Evolutionary conservation across 2,113 vertebrate genomes (phyloP), one percentile per base, ranked within the genome.

Genomic region (Notarius lentiginosus): DNA sequence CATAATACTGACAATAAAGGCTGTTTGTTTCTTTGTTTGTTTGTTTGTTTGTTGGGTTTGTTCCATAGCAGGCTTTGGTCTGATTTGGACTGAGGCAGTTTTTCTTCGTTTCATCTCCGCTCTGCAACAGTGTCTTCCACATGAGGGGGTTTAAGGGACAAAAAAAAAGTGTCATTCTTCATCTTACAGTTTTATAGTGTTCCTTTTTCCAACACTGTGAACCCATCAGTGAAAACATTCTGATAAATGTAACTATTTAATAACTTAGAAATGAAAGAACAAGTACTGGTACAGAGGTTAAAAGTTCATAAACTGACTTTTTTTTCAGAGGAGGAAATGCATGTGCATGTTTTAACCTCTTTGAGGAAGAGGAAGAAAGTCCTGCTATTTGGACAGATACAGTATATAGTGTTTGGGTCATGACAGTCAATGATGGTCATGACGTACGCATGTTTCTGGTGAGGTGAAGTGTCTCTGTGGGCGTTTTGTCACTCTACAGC

Each of bases 31-130:
- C 91, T 95, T 91, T 88, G 47, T 89, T 77, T 92, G 92, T 34
- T 94, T 92, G 91, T 91, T 94, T 91, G 91, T 95, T 91, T 88
- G 47, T 89, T 77, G 24, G 30, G 68, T 85, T 95, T 95, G 95
- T 96, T 97, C 96, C 95, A 93, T 91, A 94, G 95, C 93, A 94
- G 96, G 96, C 96, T 97, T 97, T 97, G 96, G 96, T 96, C 96
- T 94, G 93, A 94, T 92, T 90, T 85, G 22, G 92, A 93, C 94
- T 91, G 91, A 89, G 92, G 94, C 94, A 93, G 93, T 92, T 89
- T 41, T 41, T 41, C 41, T 41, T 94, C 88, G 12, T 92, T 94
- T 94, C 94, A 92, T 91, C 88, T 87, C 86, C 34, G 91, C 90
- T 93, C 86, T 85, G 91, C 84, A 41, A 79, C 63, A 63, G 61